phyloP scores from a whole-genome alignment of 2,797 vertebrate species.

The Myoxocephalus aenaeus region DNA sequence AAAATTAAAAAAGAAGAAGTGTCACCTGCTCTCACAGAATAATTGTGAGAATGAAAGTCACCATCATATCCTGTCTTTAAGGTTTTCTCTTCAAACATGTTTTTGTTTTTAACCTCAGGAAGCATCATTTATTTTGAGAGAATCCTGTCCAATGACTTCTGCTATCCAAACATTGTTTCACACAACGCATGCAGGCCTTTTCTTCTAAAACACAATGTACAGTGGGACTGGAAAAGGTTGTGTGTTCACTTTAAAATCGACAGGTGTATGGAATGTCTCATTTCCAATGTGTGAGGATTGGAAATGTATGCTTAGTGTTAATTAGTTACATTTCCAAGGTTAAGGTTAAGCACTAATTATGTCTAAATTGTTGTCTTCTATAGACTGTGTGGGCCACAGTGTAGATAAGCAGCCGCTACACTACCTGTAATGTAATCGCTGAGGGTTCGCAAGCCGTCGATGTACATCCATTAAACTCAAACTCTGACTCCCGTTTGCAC shows the following conservation, averaged over 20 bases:
- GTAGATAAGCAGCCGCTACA: too few relatives aligned
- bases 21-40: slow-evolving; percentile 26
- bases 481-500: neutral
- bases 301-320: neutral
- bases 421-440: too few relatives aligned
- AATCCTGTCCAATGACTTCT: neutral
- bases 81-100: neutral
- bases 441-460: too few relatives aligned
- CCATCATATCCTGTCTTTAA: slow-evolving; percentile 1
- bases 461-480: neutral
- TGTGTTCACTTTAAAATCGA: neutral
- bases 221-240: neutral
- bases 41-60: slow-evolving; percentile 35
- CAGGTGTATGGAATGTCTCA: neutral
- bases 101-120: neutral
- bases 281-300: neutral
- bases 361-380: neutral
- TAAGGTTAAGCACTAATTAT: too few relatives aligned
- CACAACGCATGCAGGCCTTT: neutral
- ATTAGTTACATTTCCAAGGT: neutral
- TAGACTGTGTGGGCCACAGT: neutral
- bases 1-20: slow-evolving; percentile 31
- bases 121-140: neutral
- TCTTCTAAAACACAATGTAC: neutral
- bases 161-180: neutral